Percentiles rank a stretch among this genome's conserved stretches.
phyloP scores from a whole-genome alignment of 2,888 invertebrate genomes.

The Mystacides longicornis region DNA sequence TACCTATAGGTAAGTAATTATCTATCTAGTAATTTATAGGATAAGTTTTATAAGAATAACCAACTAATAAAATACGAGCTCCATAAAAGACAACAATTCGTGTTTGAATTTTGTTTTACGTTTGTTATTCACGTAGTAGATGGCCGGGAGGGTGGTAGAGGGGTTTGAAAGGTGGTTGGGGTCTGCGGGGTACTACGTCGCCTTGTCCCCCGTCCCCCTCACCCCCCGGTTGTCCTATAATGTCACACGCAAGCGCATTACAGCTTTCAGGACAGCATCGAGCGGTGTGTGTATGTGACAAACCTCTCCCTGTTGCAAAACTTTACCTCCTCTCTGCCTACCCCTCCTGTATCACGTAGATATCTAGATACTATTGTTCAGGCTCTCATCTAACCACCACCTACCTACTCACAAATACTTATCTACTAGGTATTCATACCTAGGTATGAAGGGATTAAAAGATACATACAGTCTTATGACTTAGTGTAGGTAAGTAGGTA shows the following conservation, averaged over 20 bases:
- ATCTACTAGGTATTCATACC: background rate
- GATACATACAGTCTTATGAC: background rate
- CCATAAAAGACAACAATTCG: too few species aligned
- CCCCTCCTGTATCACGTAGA: background rate
- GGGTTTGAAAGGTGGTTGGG: background rate
- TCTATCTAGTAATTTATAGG: too few species aligned
- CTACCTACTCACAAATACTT: background rate
- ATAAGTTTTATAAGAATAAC: too few species aligned
- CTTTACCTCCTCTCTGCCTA: background rate
- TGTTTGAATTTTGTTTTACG: too few species aligned
- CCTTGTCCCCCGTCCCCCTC: background rate
- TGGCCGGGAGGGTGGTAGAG: background rate
- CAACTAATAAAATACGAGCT: too few species aligned
- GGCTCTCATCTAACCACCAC: too few species aligned
- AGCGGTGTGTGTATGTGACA: constrained; percentile 12
- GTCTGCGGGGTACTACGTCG: constrained; percentile 1
- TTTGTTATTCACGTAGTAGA: background rate
- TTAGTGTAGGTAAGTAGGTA: background rate
- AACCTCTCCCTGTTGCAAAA: constrained; percentile 4
- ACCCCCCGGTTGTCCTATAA: background rate
- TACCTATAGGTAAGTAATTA: too few species aligned
- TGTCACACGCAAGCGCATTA: constrained; percentile 11
- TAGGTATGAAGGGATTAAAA: background rate
- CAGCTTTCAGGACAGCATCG: constrained; percentile 9
- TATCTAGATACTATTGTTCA: too few species aligned